Evolutionary conservation across 2,797 vertebrate genomes (phyloP).

Genomic region (Podarcis siculus): DNA sequence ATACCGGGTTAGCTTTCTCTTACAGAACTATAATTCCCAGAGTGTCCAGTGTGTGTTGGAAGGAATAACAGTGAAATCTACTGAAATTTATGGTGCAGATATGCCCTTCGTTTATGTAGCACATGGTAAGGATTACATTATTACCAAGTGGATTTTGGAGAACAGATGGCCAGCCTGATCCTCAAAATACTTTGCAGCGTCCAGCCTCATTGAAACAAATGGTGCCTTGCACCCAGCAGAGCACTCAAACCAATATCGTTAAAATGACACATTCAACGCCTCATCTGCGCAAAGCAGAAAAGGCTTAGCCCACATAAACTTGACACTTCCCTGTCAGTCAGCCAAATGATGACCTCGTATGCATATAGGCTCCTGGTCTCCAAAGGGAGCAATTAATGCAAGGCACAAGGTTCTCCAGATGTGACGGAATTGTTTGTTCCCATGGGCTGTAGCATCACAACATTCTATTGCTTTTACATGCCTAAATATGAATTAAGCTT

Average conservation of each 20-base stretch:
- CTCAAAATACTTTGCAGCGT: constrained; percentile 10
- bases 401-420: constrained; percentile 51
- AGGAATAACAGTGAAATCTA: not conserved
- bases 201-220: constrained; percentile 14
- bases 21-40: not conserved
- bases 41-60: not conserved
- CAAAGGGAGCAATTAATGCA: constrained; percentile 49
- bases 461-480: not conserved
- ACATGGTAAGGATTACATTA: not conserved
- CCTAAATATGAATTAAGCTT: constrained; percentile 18
- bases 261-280: constrained; percentile 68
- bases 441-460: constrained; percentile 19
- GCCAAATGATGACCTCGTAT: constrained; percentile 54
- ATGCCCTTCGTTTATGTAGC: not conserved
- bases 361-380: constrained; percentile 24
- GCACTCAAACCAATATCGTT: constrained; percentile 38
- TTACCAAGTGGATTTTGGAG: constrained; percentile 10
- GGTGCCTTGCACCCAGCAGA: constrained; percentile 18
- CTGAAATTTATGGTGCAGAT: not conserved
- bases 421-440: constrained; percentile 35
- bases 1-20: not conserved
- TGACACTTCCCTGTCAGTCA: constrained; percentile 70
- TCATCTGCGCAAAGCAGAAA: constrained; percentile 62
- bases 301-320: constrained; percentile 69
- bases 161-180: constrained; percentile 28